Base-by-base conservation (phyloP, 2,113 vertebrate genomes). In the Vanacampus margaritifer region DNA sequence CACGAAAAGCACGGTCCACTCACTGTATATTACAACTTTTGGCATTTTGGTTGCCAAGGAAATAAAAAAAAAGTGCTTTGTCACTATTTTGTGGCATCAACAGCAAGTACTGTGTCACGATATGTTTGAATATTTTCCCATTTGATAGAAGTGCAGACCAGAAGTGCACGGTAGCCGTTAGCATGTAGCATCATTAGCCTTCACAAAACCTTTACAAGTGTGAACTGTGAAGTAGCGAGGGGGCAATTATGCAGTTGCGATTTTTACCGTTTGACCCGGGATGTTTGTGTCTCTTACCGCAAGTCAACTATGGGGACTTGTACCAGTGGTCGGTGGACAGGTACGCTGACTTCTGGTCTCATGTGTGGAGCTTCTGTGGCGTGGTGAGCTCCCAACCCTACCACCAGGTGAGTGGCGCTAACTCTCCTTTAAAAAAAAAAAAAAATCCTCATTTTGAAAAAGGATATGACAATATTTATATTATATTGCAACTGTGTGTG, bases 251-350 rank as follows among this genome's bases (percentile, higher is more conserved):
- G 26, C 28, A 1, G 14, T 4, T 13, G 6, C 32, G 24, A 32
- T 32, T 57, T 32, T 57, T 32, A 16, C 26, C 23, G 14, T 32
- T 32, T 57, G 14, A 57, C 54, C 21, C 19, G 10, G 19, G n/a
- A 26, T 71, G 58, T 36, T 37, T 23, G 36, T 54, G 24, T 70
- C 32, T 79, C 37, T 56, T 24, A 71, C 53, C 39, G 63, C 39
- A 37, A 93, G 97, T 79, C 10, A 97, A 92, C 88, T 99, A 99
- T 36, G 73, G 88, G 21, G 95, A 98, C 35, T 82, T 99, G 1
- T 98, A 97, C 84, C 94, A 94, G 73, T 99, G 97, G 97, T 98
- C 96, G 0, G 92, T 98, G 76, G 92, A 93, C 58, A 93, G 82
- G 6, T 98, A 94, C 67, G 53, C 93, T 0, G 95, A 98, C 77